Evolutionary conservation across 2,888 invertebrate genomes (phyloP), one percentile per base, ranked within the genome.

Genomic region (Polydrusus cervinus): DNA sequence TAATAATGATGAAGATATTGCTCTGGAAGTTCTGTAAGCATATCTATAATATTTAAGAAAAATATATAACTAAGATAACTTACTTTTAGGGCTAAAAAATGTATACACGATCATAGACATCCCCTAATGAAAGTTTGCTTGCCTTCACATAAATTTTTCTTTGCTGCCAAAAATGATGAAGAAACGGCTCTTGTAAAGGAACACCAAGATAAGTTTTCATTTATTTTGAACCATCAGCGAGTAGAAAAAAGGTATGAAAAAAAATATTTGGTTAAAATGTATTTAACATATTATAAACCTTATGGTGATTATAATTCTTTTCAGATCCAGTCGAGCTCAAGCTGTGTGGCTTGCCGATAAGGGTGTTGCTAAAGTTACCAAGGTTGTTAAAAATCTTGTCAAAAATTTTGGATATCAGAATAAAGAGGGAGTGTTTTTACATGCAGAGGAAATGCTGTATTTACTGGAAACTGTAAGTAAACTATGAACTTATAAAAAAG

Each of bases 361-460:
- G 67, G 80, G 81, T 30, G 49, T 82, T 30, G 83, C 81, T 7
- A 80, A 81, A 79, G 77, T 86, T 10, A 81, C 74, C 18, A 84
- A 84, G 79, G 74, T 80, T 18, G 79, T 80, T 8, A 82, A 82
- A 75, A 80, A 81, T 13, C 78, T 84, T 9, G 70, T 84, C 18
- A 80, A 81, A 47, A 79, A 80, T 71, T 85, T 84, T 79, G 87
- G 86, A 3, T 84, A 80, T 74, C 84, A 84, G 78, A 83, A 85
- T 75, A 83, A 83, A 77, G 75, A 64, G 65, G 85, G 85, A 13
- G 82, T 81, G 49, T 86, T 81, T 78, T 79, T 93, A 1, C 86
- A 88, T 61, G 92, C 93, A 1, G 93, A 93, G 85, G 93, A 93
- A 87, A 89, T 91, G 45, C 85, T 93, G 51, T 90, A 89, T 83